Base-by-base conservation (phyloP, 2,888 invertebrate genomes). In the Harpalus rufipes region DNA sequence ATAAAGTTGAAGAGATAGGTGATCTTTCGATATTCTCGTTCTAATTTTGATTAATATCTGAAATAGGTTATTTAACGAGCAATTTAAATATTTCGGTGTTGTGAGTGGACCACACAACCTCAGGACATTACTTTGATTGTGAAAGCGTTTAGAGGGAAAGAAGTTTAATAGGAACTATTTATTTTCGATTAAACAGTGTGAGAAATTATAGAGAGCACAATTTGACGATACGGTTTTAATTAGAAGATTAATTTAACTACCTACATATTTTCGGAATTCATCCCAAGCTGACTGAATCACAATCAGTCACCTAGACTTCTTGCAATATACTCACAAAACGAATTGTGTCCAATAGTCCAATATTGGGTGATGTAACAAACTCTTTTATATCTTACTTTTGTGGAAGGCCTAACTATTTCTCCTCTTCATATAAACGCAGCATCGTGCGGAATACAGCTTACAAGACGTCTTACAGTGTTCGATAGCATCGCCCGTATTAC, bases 401-500 rank as follows among this genome's bases (percentile, higher is more conserved):
- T 12, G 44, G 8, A 51, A 0, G 0, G 12, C 44, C 5, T 12
- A 51, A 51, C 59, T 14, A 16, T 59, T 7, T 14, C n/a, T 56
- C 18, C n/a, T 76, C 56, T 51, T 58, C 59, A 58, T 80, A 44
- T 80, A 80, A 80, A 80, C 61, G 61, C 41, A 79, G 78, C 58
- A 32, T 6, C 1, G n/a, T 14, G 25, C 21, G 12, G 61, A 10
- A 14, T 59, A 25, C 21, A 25, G 59, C 59, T 12, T 59, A 80
- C 79, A 80, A 32, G 79, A 80, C 79, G 79, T 59, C 39, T 58
- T 59, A 80, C 79, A 80, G 79, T 18, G 32, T 21, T 58, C 18
- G 90, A 90, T 90, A 90, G 87, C 89, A 90, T 90, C 90, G 88
- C 88, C 89, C 89, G 90, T 90, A 90, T 91, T 91, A 91, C 90